Conservation (phyloP, 2,797 vertebrate genomes). For the Acanthurus leucopareius region DNA sequence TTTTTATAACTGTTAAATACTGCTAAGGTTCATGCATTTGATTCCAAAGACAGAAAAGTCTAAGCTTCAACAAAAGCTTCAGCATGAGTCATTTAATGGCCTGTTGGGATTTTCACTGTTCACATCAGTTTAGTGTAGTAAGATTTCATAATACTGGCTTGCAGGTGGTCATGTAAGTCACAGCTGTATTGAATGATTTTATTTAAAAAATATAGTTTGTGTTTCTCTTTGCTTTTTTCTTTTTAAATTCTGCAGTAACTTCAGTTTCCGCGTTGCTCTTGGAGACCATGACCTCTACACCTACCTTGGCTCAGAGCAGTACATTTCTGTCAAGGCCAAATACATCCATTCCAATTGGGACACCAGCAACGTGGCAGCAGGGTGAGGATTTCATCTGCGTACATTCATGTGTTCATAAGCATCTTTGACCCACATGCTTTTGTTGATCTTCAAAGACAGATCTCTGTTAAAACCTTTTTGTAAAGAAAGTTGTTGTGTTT, state of each 20-base stretch:
- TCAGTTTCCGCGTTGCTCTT: constrained; percentile 88
- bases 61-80: constrained; percentile 5
- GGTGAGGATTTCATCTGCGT: constrained; percentile 77
- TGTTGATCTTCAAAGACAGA: background rate
- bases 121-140: background rate
- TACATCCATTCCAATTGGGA: constrained; percentile 88
- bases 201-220: background rate
- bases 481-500: background rate
- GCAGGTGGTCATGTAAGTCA: background rate
- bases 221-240: background rate
- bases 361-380: constrained; percentile 79
- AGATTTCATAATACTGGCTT: background rate
- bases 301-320: constrained; percentile 87
- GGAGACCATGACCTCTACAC: constrained; percentile 90
- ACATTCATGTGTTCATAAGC: background rate
- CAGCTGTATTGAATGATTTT: background rate
- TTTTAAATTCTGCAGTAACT: constrained; percentile 49
- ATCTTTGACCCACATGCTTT: background rate
- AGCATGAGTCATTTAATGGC: background rate
- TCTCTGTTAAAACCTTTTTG: background rate
- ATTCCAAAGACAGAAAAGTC: background rate
- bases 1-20: constrained; percentile 43
- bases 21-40: background rate
- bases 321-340: constrained; percentile 83
- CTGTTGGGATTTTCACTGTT: background rate